Base-by-base conservation (phyloP, 1,140 invertebrate species). In the Leptinotarsa lineolata region DNA sequence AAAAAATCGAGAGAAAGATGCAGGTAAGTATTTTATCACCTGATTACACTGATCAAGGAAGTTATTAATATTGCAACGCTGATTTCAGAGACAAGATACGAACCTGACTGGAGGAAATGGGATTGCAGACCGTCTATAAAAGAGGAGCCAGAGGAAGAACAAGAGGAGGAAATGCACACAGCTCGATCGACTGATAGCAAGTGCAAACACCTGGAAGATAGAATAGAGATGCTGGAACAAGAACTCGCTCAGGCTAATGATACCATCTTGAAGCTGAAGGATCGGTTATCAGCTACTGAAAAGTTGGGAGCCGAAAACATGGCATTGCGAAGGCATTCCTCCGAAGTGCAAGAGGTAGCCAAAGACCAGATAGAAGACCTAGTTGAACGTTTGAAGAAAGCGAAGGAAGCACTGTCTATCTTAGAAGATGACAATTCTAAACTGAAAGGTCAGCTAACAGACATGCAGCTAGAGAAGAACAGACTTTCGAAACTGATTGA, bases 311-410 rank as follows among this genome's bases (percentile, higher is more conserved):
- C 71, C 2, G 81, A 82, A 73, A 82, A 81, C 66, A 61, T 59
- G 16, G 73, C 77, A n/a, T 69, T 82, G 44, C 70, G 75, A 45
- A 75, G 74, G 70, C 70, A 81, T 66, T 79, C 79, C 1, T 64
- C 70, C 8, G 79, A 82, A 74, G 74, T 81, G 1, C 81, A 82
- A 74, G 74, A 79, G 20, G 69, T 76, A 15, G 80, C 81, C 16
- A 82, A 79, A 72, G 73, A 77, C 44, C 77, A 81, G 75, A 77
- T 82, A 39, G 74, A 79, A 59, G 79, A 79, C 22, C 59, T 82
- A n/a, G 72, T 76, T 21, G 71, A 78, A 11, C 72, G 76, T 16
- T 44, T 78, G n/a, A 77, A 77, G 63, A 72, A 75, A 74, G 65
- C 72, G 3, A 48, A 75, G 54, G 18, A 69, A 3, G 65, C 39